Conservation (phyloP, 2,797 vertebrate species). For the Liasis olivaceus region DNA sequence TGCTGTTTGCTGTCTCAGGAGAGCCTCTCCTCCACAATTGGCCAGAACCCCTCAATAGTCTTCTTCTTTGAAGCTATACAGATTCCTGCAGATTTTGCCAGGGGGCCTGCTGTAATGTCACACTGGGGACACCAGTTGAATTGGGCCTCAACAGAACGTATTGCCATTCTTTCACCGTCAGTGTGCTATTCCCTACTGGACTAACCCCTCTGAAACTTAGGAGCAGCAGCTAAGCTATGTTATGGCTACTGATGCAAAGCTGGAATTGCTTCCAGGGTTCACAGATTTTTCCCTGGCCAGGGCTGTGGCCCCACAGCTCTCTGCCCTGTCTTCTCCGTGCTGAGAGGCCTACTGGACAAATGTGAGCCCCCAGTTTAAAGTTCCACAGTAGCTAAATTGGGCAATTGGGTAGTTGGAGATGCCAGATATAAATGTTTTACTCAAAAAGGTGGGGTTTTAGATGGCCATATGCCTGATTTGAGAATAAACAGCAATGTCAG, state of each 20-base stretch:
- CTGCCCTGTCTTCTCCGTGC: background rate
- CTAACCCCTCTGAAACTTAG: constrained; percentile 15
- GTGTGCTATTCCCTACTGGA: background rate
- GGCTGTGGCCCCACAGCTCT: background rate
- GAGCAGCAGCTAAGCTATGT: background rate
- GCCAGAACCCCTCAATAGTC: constrained; percentile 19
- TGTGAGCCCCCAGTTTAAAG: background rate
- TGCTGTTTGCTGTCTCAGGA: constrained; percentile 1
- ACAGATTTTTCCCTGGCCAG: background rate
- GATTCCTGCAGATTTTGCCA: background rate
- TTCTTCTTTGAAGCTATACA: constrained; percentile 14
- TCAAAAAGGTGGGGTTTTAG: background rate
- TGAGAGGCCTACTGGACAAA: background rate
- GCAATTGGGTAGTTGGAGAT: background rate
- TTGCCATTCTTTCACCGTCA: background rate
- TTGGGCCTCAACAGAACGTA: constrained; percentile 16
- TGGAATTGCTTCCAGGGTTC: constrained; percentile 3
- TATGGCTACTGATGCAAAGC: background rate
- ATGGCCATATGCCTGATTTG: background rate
- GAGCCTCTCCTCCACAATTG: constrained; percentile 12
- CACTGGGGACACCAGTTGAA: constrained; percentile 8
- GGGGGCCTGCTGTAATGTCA: constrained; percentile 31
- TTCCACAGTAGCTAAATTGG: background rate
- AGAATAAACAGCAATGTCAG: background rate
- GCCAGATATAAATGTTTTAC: background rate